Conservation (phyloP, 2,113 vertebrate species). For the Rostratula benghalensis region DNA sequence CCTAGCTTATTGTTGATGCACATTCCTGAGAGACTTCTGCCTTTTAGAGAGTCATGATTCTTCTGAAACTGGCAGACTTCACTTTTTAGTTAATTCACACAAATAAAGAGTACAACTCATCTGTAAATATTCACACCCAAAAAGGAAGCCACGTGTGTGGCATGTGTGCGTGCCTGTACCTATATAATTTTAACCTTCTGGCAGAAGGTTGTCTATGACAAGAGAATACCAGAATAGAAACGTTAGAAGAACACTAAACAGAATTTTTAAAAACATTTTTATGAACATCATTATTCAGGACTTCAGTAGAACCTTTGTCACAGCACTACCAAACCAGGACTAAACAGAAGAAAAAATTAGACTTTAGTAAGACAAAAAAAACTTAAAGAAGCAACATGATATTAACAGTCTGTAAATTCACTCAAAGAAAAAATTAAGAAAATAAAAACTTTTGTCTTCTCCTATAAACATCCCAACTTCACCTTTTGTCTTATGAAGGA, state of each 20-base stretch:
- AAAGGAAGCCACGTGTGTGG: not conserved
- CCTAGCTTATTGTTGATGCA: not conserved
- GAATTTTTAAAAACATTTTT: not conserved
- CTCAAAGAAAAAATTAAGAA: not conserved
- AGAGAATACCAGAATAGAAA: not conserved
- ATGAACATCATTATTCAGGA: not conserved
- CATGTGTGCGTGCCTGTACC: rapidly evolving
- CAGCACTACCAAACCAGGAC: not conserved
- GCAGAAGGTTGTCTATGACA: not conserved
- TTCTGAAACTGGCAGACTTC: not conserved
- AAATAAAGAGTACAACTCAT: not conserved
- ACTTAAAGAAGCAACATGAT: not conserved
- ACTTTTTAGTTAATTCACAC: not conserved
- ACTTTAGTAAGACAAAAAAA: not conserved
- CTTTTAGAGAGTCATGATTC: not conserved
- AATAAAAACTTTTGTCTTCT: not conserved
- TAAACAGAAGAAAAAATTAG: not conserved
- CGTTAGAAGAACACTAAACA: not conserved
- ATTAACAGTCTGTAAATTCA: not conserved
- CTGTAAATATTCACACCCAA: not conserved
- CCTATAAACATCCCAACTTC: not conserved
- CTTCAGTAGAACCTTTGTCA: not conserved
- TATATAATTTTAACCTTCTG: not conserved
- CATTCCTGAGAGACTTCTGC: not conserved
- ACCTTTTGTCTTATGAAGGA: not conserved